Evolutionary conservation across 2,888 invertebrate genomes (phyloP), one percentile per base, ranked within the genome.

Genomic region (Meliscaeva auricollis): DNA sequence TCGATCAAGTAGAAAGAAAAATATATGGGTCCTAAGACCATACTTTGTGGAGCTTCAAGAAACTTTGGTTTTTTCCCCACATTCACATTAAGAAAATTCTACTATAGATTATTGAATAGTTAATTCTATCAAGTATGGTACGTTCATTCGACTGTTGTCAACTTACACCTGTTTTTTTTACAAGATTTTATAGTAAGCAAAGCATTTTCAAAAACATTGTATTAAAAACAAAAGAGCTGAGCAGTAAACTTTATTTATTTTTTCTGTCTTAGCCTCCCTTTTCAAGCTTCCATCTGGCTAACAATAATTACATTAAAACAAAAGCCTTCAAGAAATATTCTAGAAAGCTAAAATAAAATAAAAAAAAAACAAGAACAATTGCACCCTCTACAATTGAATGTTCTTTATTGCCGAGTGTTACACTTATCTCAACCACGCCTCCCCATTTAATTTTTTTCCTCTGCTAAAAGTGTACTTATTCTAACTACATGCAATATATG

Each of bases 401-500:
- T 46, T 38, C 7, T 32, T 60, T 26, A 26, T 48, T 64, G 13
- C 48, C 64, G 64, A 64, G 64, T 48, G 46, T 64, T 50, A n/a
- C 30, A 64, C 35, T 58, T 26, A 26, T 62, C 15, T 44, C 48
- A 73, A 54, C 74, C 60, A 74, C 74, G 54, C 74, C 78, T 60
- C 17, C 30, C 46, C 15, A 26, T 44, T 62, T 15, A 44, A 41
- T 60, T n/a, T 26, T 26, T 66, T 38, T 35, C 32, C 41, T 32
- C 35, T 22, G 32, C 6, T 13, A 52, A 72, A 82, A 84, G 70
- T 79, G 83, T 64, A 79, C 52, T 84, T 70, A 58, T 84, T 84
- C 84, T 84, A 84, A 84, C 60, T 60, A 60, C 56, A 64, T 30
- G 58, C 32, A 68, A 20, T 60, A 58, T n/a, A 52, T 32, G 13